These are phyloP conservation scores for Olivierus martensii DNA, from an alignment of 1,140 invertebrate species.

Conservation along the genomic window DNA sequence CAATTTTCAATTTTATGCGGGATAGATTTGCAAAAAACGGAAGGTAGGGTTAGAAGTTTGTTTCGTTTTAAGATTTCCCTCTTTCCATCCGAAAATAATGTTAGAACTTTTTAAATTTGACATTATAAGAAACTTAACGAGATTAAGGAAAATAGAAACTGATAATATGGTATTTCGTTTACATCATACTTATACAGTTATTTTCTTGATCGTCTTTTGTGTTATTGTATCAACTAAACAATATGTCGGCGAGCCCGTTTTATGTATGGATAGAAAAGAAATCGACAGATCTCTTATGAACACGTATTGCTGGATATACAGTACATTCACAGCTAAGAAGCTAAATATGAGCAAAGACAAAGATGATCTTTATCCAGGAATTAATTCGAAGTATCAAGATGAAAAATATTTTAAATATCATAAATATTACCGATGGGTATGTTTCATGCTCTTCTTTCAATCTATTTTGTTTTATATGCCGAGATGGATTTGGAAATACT, in stretches of 20 bases:
- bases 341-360: conserved; percentile 34
- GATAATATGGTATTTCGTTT: conserved; percentile 33
- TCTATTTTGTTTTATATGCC: conserved; percentile 72
- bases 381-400: conserved; percentile 19
- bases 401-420: conserved; percentile 59
- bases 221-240: conserved; percentile 36
- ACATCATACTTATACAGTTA: conserved; percentile 26
- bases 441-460: conserved; percentile 55
- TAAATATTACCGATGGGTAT: conserved; percentile 95
- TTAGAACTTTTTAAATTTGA: too few species aligned
- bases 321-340: conserved; percentile 68
- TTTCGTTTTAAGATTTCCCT: too few species aligned
- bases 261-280: conserved; percentile 84
- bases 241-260: conserved; percentile 66
- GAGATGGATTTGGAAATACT: conserved; percentile 88
- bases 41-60: too few species aligned
- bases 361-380: conserved; percentile 57
- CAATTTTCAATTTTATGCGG: too few species aligned
- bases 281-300: conserved; percentile 75
- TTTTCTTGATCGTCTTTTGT: conserved; percentile 30
- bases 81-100: too few species aligned
- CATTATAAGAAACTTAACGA: conserved; percentile 31
- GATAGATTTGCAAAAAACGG: too few species aligned
- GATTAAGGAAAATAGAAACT: conserved; percentile 30
- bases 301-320: conserved; percentile 91